Percentiles rank a stretch among this genome's conserved stretches.
Conservation (phyloP, 2,113 vertebrate species). For the Tragulus kanchil region DNA sequence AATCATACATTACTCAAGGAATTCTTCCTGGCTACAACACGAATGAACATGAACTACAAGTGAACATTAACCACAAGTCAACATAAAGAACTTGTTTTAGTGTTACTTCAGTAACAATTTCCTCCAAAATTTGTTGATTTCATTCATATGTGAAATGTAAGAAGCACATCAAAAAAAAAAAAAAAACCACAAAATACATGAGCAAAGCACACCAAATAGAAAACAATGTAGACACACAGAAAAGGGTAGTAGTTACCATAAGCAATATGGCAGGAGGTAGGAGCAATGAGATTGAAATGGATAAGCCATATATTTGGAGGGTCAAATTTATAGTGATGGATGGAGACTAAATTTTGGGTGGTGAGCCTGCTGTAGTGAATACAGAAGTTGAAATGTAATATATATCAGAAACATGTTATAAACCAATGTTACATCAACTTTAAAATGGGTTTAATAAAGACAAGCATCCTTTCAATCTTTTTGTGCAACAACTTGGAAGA, state of each 20-base stretch:
- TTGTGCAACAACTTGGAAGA: not conserved
- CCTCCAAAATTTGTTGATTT: not conserved
- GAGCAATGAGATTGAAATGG: not conserved
- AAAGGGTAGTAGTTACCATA: no score
- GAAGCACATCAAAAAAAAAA: not conserved
- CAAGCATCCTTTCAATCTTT: not conserved
- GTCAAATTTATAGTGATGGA: not conserved
- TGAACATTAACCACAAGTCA: not conserved
- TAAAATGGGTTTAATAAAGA: not conserved
- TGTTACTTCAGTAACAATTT: not conserved
- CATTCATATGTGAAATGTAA: not conserved
- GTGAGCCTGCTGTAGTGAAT: not conserved
- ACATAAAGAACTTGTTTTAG: not conserved
- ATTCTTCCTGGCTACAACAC: not conserved
- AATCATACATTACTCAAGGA: not conserved
- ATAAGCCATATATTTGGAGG: not conserved
- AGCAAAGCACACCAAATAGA: not conserved
- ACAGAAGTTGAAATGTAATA: not conserved
- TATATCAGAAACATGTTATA: not conserved
- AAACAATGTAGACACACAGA: not conserved
- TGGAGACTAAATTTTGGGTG: not conserved
- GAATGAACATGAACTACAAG: not conserved
- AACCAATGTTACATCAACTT: not conserved
- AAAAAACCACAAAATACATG: not conserved
- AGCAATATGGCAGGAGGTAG: not conserved